These are phyloP conservation scores for Rhizomys pruinosus DNA, from an alignment of 2,113 vertebrate species.

Conservation along the genomic window DNA sequence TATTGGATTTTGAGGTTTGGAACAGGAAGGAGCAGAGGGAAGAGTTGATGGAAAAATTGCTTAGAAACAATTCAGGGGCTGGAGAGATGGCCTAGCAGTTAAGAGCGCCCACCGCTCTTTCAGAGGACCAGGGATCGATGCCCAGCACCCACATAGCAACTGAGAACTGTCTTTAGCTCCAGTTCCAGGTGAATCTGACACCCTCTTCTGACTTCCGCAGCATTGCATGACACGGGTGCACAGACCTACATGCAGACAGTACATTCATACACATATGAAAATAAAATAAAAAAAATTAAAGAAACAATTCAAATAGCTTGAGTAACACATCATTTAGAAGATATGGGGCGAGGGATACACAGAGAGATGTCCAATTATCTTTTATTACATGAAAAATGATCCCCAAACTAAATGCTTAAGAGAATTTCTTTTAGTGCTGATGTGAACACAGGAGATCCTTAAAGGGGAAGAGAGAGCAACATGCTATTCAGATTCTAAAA, in stretches of 20 bases:
- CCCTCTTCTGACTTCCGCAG: no score
- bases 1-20: background rate
- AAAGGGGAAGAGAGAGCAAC: background rate
- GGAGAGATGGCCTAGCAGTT: no score
- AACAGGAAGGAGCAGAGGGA: background rate
- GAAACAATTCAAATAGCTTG: background rate
- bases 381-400: background rate
- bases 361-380: background rate
- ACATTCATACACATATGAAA: no score
- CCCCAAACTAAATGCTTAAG: background rate
- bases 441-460: no score
- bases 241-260: no score
- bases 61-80: conserved; percentile 8
- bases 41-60: background rate
- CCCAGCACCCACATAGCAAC: no score
- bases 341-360: background rate
- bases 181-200: no score
- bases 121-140: no score
- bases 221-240: no score
- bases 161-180: no score
- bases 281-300: no score
- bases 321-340: background rate
- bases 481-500: background rate
- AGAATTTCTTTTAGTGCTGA: background rate
- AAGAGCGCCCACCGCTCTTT: no score